Evolutionary conservation across 2,797 vertebrate genomes (phyloP), one percentile per base, ranked within the genome.

Genomic region (Enteromius argenteus): DNA sequence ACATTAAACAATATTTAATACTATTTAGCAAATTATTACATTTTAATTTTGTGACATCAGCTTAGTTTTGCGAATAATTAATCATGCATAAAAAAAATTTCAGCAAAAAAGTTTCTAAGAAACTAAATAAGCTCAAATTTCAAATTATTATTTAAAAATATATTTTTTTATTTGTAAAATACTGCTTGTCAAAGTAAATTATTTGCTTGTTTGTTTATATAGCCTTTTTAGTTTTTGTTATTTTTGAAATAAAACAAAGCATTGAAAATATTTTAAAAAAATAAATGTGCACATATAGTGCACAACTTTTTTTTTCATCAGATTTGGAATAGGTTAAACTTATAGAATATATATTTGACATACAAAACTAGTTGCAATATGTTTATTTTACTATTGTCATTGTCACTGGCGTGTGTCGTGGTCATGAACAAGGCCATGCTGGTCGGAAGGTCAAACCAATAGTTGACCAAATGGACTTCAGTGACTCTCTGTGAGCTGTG

Each of bases 361-460:
- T 23, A 58, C 10, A 58, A 58, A 58, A 23, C 56, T n/a, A 23
- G 9, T 23, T 3, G 1, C n/a, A 58, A 23, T 23, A 11, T 58
- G n/a, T 58, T 58, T 23, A 58, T 58, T 58, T 58, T 5, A 23
- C n/a, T n/a, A 13, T 58, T 23, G 56, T 23, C 53, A n/a, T 56
- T 56, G 53, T n/a, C 56, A 58, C 56, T 58, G 37, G 46, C 17
- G 62, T 62, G 30, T 64, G 30, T 49, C 27, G 9, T 27, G 27
- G 17, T 58, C 66, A 32, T 15, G 39, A 46, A 58, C 56, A 58
- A 32, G n/a, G 30, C n/a, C 0, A 17, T 44, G 14, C 23, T 17
- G 51, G 76, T 79, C 76, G 66, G 13, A 35, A 84, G 76, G 56
- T 84, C 56, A 84, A 72, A 84, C 30, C n/a, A 49, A 79, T 84